Evolutionary conservation across 1,140 invertebrate species (phyloP), one percentile per base, ranked within the genome.

Genomic region (Drosophila kohkoa): DNA sequence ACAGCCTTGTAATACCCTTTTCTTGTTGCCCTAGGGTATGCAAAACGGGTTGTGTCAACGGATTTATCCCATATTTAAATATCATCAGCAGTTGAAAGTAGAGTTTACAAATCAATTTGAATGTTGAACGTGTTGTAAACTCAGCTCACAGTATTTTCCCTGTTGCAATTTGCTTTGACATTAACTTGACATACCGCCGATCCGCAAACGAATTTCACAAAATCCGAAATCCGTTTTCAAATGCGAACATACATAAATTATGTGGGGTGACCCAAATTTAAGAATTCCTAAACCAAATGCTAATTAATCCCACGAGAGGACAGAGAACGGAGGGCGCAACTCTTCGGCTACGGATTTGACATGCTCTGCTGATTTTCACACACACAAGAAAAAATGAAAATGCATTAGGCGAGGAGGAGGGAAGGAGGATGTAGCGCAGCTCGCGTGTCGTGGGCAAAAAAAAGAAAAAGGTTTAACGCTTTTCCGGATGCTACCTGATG

Each of bases 351-450:
- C 66, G 66, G 78, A 78, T 81, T 88, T 89, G 62, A 69, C 55
- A 66, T 79, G 85, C 77, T 66, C 51, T 30, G 67, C 46, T 89
- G 85, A 89, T 87, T 87, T 83, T 82, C 82, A 83, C 77, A 88
- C 77, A 80, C 77, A 69, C 46, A 65, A 41, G 45, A 49, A 49
- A 55, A 4, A 7, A 25, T 52, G 1, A 38, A 38, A 38, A 38
- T 5, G 13, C 7, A 54, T 8, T 16, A 2, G 20, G 3, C n/a
- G 32, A 35, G 13, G 1, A 54, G n/a, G 20, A 6, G 41, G 16
- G n/a, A 20, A 11, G 20, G 5, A 13, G 48, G 20, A 16, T n/a
- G 13, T 48, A 41, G 43, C 43, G 7, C n/a, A 32, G 58, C 10
- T 75, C 58, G 72, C 72, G 72, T 70, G 69, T 72, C 69, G 54